These are phyloP conservation scores for Elymnias hypermnestra DNA, from an alignment of 1,140 invertebrate genomes.

Conservation along the genomic window DNA sequence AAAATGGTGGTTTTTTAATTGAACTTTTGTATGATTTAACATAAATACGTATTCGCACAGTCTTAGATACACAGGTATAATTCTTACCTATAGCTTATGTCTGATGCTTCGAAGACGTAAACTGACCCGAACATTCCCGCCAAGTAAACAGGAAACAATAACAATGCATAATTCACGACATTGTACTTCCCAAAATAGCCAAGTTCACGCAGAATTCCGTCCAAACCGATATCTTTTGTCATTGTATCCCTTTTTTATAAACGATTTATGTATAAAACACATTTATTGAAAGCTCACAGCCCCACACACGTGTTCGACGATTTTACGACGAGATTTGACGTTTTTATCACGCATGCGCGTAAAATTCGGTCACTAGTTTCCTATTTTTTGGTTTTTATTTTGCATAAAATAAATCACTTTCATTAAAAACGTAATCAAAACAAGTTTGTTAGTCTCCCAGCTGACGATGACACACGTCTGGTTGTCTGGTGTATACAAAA, in stretches of 20 bases:
- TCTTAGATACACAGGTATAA: too few relatives aligned
- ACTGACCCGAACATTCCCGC: constrained; percentile 63
- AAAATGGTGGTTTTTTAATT: too few relatives aligned
- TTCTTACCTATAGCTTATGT: constrained; percentile 62
- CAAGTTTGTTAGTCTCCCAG: not conserved
- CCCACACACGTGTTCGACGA: too few relatives aligned
- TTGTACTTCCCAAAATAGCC: constrained; percentile 61
- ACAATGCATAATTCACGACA: constrained; percentile 56
- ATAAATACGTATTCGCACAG: too few relatives aligned
- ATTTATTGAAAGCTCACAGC: too few relatives aligned
- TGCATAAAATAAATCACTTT: constrained; percentile 7
- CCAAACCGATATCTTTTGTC: constrained; percentile 44
- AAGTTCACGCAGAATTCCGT: constrained; percentile 44
- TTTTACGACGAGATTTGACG: too few relatives aligned
- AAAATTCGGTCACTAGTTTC: not conserved
- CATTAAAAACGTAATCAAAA: too few relatives aligned
- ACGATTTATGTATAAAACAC: too few relatives aligned
- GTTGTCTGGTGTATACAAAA: constrained; percentile 19
- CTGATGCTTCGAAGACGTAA: constrained; percentile 57
- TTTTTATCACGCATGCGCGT: constrained; percentile 29
- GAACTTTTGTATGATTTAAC: too few relatives aligned
- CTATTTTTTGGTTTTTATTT: constrained; percentile 6
- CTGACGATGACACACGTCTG: not conserved
- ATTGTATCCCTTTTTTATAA: constrained; percentile 26
- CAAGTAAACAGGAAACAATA: constrained; percentile 58